Evolutionary conservation across 2,797 vertebrate genomes (phyloP).

Genomic region (Furcifer pardalis): DNA sequence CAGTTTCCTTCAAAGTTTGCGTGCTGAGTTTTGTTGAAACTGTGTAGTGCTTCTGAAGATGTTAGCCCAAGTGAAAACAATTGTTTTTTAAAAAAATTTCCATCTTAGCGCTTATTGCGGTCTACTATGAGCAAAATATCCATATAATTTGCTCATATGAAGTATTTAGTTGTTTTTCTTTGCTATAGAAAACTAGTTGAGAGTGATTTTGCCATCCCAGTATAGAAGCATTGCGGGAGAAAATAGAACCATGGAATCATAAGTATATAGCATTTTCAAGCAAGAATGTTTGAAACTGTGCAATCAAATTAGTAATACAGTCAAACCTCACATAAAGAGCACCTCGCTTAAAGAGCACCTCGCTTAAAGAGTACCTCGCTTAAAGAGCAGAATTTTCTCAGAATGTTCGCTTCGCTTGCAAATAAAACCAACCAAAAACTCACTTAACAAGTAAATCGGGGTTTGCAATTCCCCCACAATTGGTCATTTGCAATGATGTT

Average conservation of each 20-base stretch:
- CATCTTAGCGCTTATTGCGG: not conserved
- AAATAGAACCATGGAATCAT: constrained; percentile 66
- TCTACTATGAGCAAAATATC: not conserved
- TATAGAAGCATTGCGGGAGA: constrained; percentile 62
- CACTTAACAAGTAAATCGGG: no score
- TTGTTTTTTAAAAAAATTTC: constrained; percentile 6
- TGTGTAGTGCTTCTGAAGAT: constrained; percentile 1
- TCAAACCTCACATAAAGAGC: no score
- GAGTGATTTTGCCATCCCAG: constrained; percentile 58
- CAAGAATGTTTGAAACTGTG: not conserved
- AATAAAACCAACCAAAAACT: no score
- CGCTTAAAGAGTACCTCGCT: no score
- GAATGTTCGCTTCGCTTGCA: no score
- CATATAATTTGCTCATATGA: constrained; percentile 30
- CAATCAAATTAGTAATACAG: constrained; percentile 12
- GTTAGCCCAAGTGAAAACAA: constrained; percentile 9
- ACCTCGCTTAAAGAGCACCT: no score
- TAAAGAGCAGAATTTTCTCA: no score
- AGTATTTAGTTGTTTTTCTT: constrained; percentile 58
- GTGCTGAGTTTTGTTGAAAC: not conserved
- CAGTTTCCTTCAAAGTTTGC: not conserved
- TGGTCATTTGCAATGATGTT: no score
- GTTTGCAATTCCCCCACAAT: no score
- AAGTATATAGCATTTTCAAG: constrained; percentile 53
- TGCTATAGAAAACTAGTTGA: constrained; percentile 53